Percentiles rank a stretch among this genome's conserved stretches.
phyloP scores from a whole-genome alignment of 2,797 vertebrate genomes.

The Florisuga fusca region DNA sequence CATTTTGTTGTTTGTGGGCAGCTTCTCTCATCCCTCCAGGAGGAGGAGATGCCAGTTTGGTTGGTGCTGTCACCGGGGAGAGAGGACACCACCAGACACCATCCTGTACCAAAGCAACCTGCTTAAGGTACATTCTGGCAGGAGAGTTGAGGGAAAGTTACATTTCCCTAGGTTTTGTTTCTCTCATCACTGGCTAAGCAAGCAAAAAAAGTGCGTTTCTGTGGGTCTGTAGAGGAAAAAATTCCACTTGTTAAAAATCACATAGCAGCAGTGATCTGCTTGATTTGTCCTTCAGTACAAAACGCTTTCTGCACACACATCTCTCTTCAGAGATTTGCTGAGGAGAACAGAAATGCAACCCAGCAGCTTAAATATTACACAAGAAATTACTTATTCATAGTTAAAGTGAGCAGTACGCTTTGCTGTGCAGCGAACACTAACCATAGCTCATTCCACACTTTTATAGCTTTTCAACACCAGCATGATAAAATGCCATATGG shows the following conservation, averaged over 20 bases:
- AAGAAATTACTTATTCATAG: constrained; percentile 43
- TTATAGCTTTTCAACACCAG: background rate
- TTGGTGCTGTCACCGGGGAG: background rate
- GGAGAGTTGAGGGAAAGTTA: background rate
- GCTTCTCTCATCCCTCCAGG: background rate
- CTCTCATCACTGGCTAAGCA: background rate
- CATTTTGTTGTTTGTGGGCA: too few relatives aligned
- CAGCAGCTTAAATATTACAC: constrained; percentile 8
- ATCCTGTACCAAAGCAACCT: accelerated
- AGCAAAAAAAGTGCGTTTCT: background rate
- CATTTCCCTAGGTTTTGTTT: background rate
- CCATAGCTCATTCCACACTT: constrained; percentile 7
- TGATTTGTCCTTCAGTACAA: background rate
- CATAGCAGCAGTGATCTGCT: background rate
- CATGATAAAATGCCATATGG: constrained; percentile 10
- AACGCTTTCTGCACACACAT: background rate
- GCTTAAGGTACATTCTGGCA: background rate
- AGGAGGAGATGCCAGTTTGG: accelerated
- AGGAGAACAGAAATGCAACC: background rate
- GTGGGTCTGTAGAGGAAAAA: background rate
- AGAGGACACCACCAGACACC: background rate
- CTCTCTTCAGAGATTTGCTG: background rate
- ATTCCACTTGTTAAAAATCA: background rate
- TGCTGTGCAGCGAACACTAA: background rate
- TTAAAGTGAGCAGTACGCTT: constrained; percentile 8